These are phyloP conservation scores for Diplodus sargus DNA, from an alignment of 2,797 vertebrate species.

Conservation along the genomic window DNA sequence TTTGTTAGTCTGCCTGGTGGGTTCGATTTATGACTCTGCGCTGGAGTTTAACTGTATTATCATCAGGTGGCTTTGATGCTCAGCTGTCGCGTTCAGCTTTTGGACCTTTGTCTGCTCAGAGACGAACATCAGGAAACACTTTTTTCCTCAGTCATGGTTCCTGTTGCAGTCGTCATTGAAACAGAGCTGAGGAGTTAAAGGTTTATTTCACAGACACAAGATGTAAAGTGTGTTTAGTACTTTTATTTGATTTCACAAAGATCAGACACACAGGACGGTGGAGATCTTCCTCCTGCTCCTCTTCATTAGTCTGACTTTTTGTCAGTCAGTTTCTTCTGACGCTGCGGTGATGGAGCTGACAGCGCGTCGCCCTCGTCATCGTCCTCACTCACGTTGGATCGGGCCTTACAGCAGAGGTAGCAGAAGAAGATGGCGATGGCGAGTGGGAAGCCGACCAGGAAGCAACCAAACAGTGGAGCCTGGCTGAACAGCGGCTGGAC, in stretches of 20 bases:
- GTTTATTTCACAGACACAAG: too few relatives aligned
- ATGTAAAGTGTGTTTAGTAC: background rate
- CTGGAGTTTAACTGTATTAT: too few relatives aligned
- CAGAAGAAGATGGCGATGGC: rapidly evolving
- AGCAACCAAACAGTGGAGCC: conserved; percentile 50
- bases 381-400: rapidly evolving
- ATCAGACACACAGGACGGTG: background rate
- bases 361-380: rapidly evolving
- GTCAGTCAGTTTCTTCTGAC: background rate
- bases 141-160: too few relatives aligned
- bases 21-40: too few relatives aligned
- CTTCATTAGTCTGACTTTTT: conserved; percentile 60
- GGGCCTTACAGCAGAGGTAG: conserved; percentile 48
- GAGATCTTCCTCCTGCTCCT: background rate
- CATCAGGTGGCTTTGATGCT: too few relatives aligned
- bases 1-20: too few relatives aligned
- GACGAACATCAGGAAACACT: too few relatives aligned
- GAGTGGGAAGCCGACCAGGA: conserved; percentile 45
- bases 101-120: too few relatives aligned
- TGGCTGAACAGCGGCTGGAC: conserved; percentile 40
- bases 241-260: background rate
- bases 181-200: background rate
- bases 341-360: background rate
- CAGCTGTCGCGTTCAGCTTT: too few relatives aligned
- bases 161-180: background rate